phyloP scores from a whole-genome alignment of 2,113 vertebrate genomes.

The Thalassarche chlororhynchos region DNA sequence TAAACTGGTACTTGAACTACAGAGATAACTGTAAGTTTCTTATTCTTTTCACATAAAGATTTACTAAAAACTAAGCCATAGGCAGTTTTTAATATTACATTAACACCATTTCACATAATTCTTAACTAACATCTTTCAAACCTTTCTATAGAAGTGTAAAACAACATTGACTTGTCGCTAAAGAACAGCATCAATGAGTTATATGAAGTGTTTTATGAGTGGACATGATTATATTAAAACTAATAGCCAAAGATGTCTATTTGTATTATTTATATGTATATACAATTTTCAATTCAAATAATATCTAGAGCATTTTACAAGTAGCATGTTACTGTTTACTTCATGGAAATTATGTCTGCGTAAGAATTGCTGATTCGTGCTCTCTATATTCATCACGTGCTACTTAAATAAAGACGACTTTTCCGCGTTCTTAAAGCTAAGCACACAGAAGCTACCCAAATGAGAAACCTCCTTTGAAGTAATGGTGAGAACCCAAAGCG shows the following conservation, averaged over 20 bases:
- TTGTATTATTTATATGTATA: not conserved
- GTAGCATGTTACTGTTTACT: not conserved
- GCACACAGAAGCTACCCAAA: not conserved
- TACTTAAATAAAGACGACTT: not conserved
- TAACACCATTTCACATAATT: not conserved
- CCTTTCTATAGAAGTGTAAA: not conserved
- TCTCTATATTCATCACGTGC: accelerated
- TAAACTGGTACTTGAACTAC: not conserved
- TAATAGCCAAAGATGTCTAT: not conserved
- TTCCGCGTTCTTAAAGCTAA: not conserved
- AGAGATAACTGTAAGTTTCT: not conserved
- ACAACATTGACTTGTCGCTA: not conserved
- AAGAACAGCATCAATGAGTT: not conserved
- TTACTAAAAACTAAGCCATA: not conserved
- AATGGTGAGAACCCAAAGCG: not conserved
- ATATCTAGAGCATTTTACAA: not conserved
- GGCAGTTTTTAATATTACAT: not conserved
- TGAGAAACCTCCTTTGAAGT: not conserved
- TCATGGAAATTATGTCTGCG: not conserved
- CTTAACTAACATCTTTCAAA: not conserved
- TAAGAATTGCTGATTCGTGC: not conserved
- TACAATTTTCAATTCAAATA: not conserved
- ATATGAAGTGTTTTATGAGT: not conserved
- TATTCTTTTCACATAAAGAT: not conserved
- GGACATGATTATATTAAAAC: not conserved